Base-by-base conservation (phyloP, 2,113 vertebrate species). In the Pithys albifrons region DNA sequence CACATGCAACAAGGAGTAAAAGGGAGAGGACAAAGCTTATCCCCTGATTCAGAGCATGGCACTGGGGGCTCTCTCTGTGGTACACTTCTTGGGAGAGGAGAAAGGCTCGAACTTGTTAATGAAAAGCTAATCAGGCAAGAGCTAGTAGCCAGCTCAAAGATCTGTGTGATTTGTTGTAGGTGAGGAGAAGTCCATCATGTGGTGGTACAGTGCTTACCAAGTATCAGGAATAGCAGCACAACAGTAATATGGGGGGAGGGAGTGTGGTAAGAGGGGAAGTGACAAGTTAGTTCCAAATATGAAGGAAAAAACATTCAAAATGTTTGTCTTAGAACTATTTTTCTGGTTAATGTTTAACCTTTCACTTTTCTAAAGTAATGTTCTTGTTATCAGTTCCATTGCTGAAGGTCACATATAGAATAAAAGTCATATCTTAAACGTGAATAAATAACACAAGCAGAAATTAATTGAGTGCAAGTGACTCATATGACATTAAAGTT, bases 281-380 rank as follows among this genome's bases (percentile, higher is more conserved):
- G 88, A 79, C 65, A 80, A 57, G 75, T 67, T 92, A 33, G 55
- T 97, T 96, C 91, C 76, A 84, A 96, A 95, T 82, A 58, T 71
- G 73, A 93, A 85, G 88, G 64, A 88, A 83, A 93, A 97, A 97
- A 92, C 85, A 91, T 88, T 97, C 69, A 88, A 94, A 92, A 62
- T 97, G 89, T 98, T 98, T 98, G 94, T 97, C 97, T 98, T 97
- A 91, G 93, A 96, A 91, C 94, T 91, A 81, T 96, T 97, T 95
- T 97, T 97, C 89, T 93, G 65, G 88, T 97, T 98, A 98, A 98
- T 96, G 75, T 89, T 97, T 97, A 97, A 97, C 88, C 74, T 96
- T 94, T 95, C 97, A 64, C 74, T 96, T 97, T 97, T 96, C 93
- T 58, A 96, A 88, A 88, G 87, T 87, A 97, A 95, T 78, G 89